Base-by-base conservation (phyloP, 2,888 invertebrate genomes). In the Ischnus inquisitorius region DNA sequence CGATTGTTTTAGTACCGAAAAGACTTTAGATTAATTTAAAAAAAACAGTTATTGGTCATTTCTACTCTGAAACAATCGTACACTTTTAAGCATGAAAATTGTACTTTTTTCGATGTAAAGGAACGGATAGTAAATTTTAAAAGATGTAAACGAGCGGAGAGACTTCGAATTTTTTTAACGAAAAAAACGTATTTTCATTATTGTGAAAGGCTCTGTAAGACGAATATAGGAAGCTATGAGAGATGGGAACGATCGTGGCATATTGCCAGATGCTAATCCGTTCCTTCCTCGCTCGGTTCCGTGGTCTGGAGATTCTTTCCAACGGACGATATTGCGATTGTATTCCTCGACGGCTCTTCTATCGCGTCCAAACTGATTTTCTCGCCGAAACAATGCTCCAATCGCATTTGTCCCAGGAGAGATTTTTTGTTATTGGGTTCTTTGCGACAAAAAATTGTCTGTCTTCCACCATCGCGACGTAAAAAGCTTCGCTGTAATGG, bases 221-320 rank as follows among this genome's bases (percentile, higher is more conserved):
- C 25, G n/a, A 60, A 64, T 14, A 25, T 41, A 25, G 41, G 54
- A 54, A 12, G 54, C 54, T 10, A 19, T 10, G 19, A 12, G 54
- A 54, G 54, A 54, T 8, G 19, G 54, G 8, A 68, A 10, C 60
- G 43, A 34, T 62, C 41, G 62, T 82, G 82, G 82, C 82, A 78
- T 16, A 22, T 54, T 82, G 82, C 82, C 82, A 82, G 78, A 78
- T 78, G 74, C 62, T 78, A 78, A 82, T 82, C 74, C 74, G 19
- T 68, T 68, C 14, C 34, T 68, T 62, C 43, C 62, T 5, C 41
- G 25, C 19, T 71, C 48, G 54, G 10, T 54, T 10, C 22, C 46
- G 46, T 34, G 67, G 67, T 43, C 28, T 60, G 16, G 39, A 72
- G 71, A 19, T 74, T 41, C 51, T 64, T 51, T 39, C 54, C 34